Evolutionary conservation across 2,888 invertebrate genomes (phyloP), one percentile per base, ranked within the genome.

Genomic region (Lepidochrysops patricia): DNA sequence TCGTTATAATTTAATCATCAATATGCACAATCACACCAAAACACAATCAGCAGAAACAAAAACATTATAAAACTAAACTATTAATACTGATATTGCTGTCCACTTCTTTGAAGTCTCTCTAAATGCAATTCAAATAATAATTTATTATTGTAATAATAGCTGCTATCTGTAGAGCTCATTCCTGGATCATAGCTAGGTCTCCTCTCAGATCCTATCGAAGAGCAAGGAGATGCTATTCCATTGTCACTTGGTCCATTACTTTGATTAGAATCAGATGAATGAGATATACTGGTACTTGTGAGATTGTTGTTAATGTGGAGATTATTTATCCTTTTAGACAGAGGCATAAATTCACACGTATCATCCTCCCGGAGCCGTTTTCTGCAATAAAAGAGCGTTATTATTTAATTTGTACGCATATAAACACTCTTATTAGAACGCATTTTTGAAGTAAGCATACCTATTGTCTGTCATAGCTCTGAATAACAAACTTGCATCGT

Each of bases 321-420:
- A 86, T 96, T 96, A 79, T 97, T 97, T 70, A 97, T 97, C 73
- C 97, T 91, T 80, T 97, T 97, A 12, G 96, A 96, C 58, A 97
- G 83, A 59, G 97, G 97, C 91, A 95, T 94, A 72, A 96, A 96
- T 74, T 96, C 96, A 72, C 91, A 91, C 35, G 91, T 90, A 68
- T 96, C 95, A 72, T 95, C 95, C 74, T 93, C 93, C 62, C 95
- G 91, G 57, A 92, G 91, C 67, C 96, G 91, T 90, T 96, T 96
- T 75, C 96, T 96, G 78, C 61, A 90, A 87, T 60, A 59, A 61
- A 43, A 13, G 12, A 37, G 27, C 49, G 13, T n/a, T 15, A 37
- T 19, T 25, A 35, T 6, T 34, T 25, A 9, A 12, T 32, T 25
- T 5, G 57, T 25, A 34, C 35, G 7, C n/a, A 9, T 3, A 25